Evolutionary conservation across 2,113 vertebrate species (phyloP), one percentile per base, ranked within the genome.

Genomic region (Hiodon tergisus): DNA sequence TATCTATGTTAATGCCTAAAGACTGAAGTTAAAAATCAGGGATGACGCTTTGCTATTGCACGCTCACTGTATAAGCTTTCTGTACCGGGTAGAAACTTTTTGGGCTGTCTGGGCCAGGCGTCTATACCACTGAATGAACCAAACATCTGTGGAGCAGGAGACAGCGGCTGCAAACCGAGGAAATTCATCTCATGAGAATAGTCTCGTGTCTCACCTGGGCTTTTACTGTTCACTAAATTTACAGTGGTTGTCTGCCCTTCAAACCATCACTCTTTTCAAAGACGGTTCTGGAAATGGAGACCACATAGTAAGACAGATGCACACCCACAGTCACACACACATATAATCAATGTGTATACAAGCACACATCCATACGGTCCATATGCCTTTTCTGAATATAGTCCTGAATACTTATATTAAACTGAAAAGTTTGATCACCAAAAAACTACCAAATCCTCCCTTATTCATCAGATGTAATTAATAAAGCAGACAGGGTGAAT

Each of bases 31-130:
- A 31, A 31, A 31, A 31, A 31, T 31, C 31, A 31, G 31, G 31
- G 31, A 31, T 31, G n/a, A n/a, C n/a, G n/a, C n/a, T n/a, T 31
- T 31, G 31, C 31, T 31, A 31, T 31, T 31, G 31, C 84, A 76
- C 82, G 79, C 80, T 83, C 78, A 78, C 80, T 81, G 85, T 78
- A 79, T 83, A 81, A 82, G 81, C 77, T 77, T 77, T 82, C 78
- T 84, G 75, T 79, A 79, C 78, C 85, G 84, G 81, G 81, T 82
- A 31, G 59, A 79, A 57, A 74, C 8, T 31, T 31, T 31, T 31
- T 31, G 72, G 52, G 77, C 80, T 77, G 78, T 67, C 76, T 69
- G 31, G 63, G 52, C 51, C 75, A 55, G 75, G 72, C 53, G 79
- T 73, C 58, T 67, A n/a, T 61, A 59, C 69, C 10, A 2, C 55